A percentile compares a stretch with the other conserved stretches of the same genome.
phyloP scores from a whole-genome alignment of 2,888 invertebrate species.

The Pseudococcus longispinus region DNA sequence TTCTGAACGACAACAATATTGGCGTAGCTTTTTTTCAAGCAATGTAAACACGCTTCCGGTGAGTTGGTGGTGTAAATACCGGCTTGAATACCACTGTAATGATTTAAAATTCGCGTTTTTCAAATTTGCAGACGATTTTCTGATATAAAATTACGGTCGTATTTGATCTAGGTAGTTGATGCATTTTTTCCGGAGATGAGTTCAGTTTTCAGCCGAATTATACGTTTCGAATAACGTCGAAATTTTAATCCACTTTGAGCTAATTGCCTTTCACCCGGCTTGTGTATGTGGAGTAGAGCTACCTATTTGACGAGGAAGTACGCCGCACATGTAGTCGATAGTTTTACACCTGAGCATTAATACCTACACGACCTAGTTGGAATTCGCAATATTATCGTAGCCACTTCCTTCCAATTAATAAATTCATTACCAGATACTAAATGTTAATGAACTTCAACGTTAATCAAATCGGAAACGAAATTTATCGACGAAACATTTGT shows the following conservation, averaged over 20 bases:
- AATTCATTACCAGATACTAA: background rate
- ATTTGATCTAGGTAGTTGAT: too few species aligned
- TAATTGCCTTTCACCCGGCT: conserved; percentile 30
- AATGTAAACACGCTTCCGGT: conserved; percentile 82
- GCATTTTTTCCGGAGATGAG: too few species aligned
- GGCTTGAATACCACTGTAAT: conserved; percentile 76
- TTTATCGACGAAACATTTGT: background rate
- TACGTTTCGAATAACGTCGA: too few species aligned
- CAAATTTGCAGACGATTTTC: conserved; percentile 32
- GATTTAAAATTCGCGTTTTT: conserved; percentile 59
- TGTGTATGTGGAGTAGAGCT: background rate
- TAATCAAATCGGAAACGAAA: background rate
- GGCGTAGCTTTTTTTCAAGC: conserved; percentile 77
- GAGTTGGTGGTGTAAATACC: conserved; percentile 94
- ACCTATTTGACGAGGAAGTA: background rate
- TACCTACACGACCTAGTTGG: background rate
- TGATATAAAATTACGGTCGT: too few species aligned
- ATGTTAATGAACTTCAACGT: background rate
- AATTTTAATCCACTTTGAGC: conserved; percentile 55
- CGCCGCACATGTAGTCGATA: background rate
- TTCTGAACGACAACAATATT: conserved; percentile 90
- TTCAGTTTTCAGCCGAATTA: too few species aligned
- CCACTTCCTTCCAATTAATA: background rate
- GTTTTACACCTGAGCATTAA: background rate
- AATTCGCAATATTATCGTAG: background rate